Percentiles rank a stretch among this genome's conserved stretches.
Evolutionary conservation across 2,888 invertebrate species (phyloP).

Genomic region (Listrodromus nycthemerus): DNA sequence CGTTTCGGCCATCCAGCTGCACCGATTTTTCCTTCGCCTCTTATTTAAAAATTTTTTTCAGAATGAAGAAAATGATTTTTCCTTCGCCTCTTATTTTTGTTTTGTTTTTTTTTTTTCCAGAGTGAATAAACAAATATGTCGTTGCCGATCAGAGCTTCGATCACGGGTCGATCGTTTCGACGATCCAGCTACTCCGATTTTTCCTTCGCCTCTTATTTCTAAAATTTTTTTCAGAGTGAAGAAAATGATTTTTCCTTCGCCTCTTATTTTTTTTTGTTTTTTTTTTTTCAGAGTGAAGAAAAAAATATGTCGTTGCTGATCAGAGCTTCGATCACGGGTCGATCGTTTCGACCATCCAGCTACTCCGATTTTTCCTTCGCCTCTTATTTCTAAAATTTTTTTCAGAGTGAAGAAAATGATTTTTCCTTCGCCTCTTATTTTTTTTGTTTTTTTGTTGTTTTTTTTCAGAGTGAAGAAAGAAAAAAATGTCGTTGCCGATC

Average conservation of each 20-base stretch:
- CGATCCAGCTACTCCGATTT: too few species aligned
- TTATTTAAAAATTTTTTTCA: conserved; percentile 14
- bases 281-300: conserved; percentile 18
- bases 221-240: conserved; percentile 22
- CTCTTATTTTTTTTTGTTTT: not conserved
- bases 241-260: too few species aligned
- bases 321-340: conserved; percentile 20
- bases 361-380: too few species aligned
- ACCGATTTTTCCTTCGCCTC: too few species aligned
- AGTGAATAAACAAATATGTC: conserved; percentile 34
- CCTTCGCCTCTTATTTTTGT: not conserved
- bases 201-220: not conserved
- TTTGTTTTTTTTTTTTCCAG: conserved; percentile 27
- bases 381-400: not conserved
- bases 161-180: conserved; percentile 25
- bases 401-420: conserved; percentile 5
- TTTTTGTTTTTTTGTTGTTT: conserved; percentile 4
- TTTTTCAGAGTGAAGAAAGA: conserved; percentile 18
- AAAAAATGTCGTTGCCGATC: conserved; percentile 47
- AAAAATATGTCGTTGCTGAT: conserved; percentile 46
- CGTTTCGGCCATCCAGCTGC: conserved; percentile 30
- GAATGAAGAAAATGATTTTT: not conserved
- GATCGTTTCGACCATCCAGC: conserved; percentile 35
- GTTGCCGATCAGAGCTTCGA: conserved; percentile 32
- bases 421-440: not conserved